phyloP scores from a whole-genome alignment of 2,113 vertebrate genomes.

The Trachemys scripta region DNA sequence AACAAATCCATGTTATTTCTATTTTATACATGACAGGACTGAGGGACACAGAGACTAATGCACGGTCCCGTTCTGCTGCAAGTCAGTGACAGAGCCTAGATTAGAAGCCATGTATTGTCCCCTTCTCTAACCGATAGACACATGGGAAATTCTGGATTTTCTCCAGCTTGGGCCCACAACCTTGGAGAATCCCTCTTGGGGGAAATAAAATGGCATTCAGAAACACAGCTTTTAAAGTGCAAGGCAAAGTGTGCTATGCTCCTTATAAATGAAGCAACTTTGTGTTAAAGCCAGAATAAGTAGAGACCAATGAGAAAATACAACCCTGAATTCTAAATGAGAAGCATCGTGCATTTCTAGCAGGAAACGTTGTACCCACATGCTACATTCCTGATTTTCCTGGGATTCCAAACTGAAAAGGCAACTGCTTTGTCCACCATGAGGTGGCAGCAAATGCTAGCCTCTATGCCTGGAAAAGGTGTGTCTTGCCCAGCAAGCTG shows the following conservation, averaged over 20 bases:
- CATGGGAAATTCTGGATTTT: neutral
- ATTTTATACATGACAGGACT: neutral
- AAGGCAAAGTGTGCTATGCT: rapidly evolving
- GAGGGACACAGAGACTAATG: neutral
- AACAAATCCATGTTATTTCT: slow-evolving; percentile 11
- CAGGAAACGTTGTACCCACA: rapidly evolving
- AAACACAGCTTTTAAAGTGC: rapidly evolving
- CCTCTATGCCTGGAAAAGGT: neutral
- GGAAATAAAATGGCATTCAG: rapidly evolving
- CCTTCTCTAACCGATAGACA: neutral
- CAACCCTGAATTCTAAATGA: rapidly evolving
- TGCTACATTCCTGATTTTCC: neutral
- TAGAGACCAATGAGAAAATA: neutral
- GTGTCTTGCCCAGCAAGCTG: neutral
- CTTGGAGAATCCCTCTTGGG: neutral
- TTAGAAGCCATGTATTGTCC: rapidly evolving
- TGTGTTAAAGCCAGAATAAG: rapidly evolving
- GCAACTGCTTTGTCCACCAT: neutral
- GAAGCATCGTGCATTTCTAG: rapidly evolving
- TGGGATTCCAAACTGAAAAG: rapidly evolving
- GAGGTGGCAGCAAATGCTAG: slow-evolving; percentile 37
- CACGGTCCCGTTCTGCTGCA: neutral
- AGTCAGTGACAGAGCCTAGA: neutral
- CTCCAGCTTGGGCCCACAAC: neutral
- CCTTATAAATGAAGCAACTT: neutral